These are phyloP conservation scores for Drosophila nannoptera DNA, from an alignment of 1,140 invertebrate genomes.

Conservation along the genomic window DNA sequence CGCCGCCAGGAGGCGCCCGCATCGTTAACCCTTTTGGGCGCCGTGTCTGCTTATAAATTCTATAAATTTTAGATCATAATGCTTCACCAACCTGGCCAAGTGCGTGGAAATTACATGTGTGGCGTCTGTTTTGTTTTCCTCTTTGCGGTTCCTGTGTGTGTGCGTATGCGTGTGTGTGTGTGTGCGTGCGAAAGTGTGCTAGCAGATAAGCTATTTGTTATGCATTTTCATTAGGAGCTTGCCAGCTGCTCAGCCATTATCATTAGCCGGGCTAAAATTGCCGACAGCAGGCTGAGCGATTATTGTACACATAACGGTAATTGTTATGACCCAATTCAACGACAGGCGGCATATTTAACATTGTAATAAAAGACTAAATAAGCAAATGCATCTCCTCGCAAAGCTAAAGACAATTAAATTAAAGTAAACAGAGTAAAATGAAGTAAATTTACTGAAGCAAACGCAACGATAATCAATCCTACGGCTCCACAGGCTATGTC, in stretches of 20 bases:
- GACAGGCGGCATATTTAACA: conserved; percentile 2
- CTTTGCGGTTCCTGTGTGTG: conserved; percentile 35
- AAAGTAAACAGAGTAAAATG: too few relatives aligned
- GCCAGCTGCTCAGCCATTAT: conserved; percentile 49
- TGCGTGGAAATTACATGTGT: conserved; percentile 46
- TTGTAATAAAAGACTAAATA: not conserved
- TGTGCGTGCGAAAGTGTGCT: conserved; percentile 43
- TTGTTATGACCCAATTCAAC: conserved; percentile 14
- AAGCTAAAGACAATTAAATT: too few relatives aligned
- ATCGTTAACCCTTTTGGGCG: conserved; percentile 57
- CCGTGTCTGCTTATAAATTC: conserved; percentile 66
- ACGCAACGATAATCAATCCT: too few relatives aligned
- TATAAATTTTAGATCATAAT: conserved; percentile 78
- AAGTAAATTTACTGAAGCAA: too few relatives aligned
- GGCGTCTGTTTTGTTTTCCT: conserved; percentile 35
- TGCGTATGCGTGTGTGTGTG: conserved; percentile 44
- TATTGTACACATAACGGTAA: conserved; percentile 14
- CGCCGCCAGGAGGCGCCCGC: conserved; percentile 37
- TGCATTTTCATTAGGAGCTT: conserved; percentile 71
- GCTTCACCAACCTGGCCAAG: conserved; percentile 31
- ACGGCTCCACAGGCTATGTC: too few relatives aligned
- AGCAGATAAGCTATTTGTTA: conserved; percentile 56
- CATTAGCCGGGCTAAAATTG: conserved; percentile 39
- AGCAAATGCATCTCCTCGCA: too few relatives aligned
- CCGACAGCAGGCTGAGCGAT: conserved; percentile 5